phyloP scores from a whole-genome alignment of 2,888 invertebrate genomes.

The Ormia ochracea region DNA sequence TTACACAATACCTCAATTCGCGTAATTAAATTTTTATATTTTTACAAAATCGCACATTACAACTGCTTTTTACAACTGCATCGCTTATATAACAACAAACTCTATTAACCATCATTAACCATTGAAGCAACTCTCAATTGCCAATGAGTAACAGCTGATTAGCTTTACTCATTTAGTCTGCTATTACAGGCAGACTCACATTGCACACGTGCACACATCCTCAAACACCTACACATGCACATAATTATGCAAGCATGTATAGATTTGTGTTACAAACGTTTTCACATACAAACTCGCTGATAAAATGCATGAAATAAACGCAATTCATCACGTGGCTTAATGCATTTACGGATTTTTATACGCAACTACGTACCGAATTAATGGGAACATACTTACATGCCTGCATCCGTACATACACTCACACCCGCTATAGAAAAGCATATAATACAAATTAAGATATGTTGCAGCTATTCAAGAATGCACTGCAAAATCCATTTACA shows the following conservation, averaged over 20 bases:
- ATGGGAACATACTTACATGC: neutral
- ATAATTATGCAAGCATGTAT: neutral
- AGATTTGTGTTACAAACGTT: neutral
- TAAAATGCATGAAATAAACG: constrained; percentile 9
- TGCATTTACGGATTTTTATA: constrained; percentile 30
- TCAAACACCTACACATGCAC: too few relatives aligned
- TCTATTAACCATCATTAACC: constrained; percentile 13
- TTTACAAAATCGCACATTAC: neutral
- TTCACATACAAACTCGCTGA: neutral
- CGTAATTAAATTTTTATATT: neutral
- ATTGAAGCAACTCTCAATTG: constrained; percentile 3
- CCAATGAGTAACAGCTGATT: constrained; percentile 11
- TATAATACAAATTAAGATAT: neutral
- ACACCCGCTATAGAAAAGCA: neutral
- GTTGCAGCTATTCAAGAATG: neutral
- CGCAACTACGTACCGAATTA: constrained; percentile 28
- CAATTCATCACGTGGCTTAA: constrained; percentile 46
- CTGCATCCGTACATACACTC: too few relatives aligned
- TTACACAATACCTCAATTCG: neutral
- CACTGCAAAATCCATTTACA: neutral
- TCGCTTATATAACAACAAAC: constrained; percentile 14
- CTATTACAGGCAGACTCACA: too few relatives aligned
- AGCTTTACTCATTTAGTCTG: too few relatives aligned
- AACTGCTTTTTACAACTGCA: neutral
- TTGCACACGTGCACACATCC: too few relatives aligned